Evolutionary conservation across 2,888 invertebrate genomes (phyloP).

Genomic region (Yponomeuta sedellus): DNA sequence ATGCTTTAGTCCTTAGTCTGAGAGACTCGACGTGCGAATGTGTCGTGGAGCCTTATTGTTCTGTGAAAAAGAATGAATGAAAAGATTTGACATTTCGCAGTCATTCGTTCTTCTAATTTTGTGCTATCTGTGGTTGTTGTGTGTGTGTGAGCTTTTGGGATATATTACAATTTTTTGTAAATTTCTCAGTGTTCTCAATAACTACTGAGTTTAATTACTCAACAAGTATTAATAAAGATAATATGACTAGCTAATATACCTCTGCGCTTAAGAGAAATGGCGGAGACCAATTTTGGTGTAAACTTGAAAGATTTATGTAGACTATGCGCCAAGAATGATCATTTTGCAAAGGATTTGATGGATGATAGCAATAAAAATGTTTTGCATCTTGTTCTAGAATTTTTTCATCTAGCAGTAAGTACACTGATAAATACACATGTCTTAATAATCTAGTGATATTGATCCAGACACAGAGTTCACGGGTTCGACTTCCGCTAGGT

Average conservation of each 20-base stretch:
- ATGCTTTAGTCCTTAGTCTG: no score
- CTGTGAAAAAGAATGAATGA: not conserved
- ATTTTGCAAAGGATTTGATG: slow-evolving; percentile 58
- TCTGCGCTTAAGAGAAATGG: not conserved
- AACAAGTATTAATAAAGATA: no score
- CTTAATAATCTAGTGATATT: no score
- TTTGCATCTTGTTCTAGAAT: slow-evolving; percentile 56
- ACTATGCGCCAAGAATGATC: slow-evolving; percentile 59
- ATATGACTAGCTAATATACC: not conserved
- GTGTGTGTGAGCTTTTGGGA: not conserved
- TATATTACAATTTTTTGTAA: not conserved
- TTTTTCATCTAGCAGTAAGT: slow-evolving; percentile 57
- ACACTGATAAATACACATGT: not conserved
- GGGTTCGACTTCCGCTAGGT: no score
- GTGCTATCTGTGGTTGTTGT: not conserved
- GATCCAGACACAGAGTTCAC: no score
- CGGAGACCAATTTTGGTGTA: not conserved
- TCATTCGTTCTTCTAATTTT: not conserved
- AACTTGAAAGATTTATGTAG: slow-evolving; percentile 54
- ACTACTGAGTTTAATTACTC: not conserved
- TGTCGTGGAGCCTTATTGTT: no score
- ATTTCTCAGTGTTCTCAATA: no score
- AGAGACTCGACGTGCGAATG: no score
- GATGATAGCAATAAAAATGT: slow-evolving; percentile 55
- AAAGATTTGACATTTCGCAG: not conserved